Evolutionary conservation across 37 sponge, comb jelly and placozoan species (phyloP), one percentile per base, ranked within the genome.

Genomic region (Aplysina aerophoba): DNA sequence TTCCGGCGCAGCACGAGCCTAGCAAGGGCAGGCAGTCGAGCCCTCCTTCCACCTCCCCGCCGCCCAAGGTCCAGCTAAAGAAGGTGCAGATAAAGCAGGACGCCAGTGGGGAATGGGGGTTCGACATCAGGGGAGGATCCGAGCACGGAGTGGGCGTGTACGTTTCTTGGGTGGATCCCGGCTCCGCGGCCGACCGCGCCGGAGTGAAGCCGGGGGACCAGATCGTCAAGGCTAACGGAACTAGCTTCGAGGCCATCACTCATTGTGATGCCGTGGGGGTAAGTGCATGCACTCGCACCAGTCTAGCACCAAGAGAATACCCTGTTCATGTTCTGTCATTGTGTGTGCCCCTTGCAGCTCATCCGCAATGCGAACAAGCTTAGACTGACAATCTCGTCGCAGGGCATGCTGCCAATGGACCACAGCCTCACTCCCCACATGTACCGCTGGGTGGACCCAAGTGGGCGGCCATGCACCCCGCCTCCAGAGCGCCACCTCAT

Each of bases 101-200:
- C 53, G 17, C 56, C 4, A 73, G 75, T 28, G 96, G 89, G 31
- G 91, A 92, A 50, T 86, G 87, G 84, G 96, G 96, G 4, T 95
- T 95, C 57, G 90, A 71, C 64, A 86, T 95, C 34, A 79, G 93
- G 36, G 96, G 96, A 19, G 96, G 93, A 0, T 72, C 88, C 24
- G 96, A 95, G 38, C 88, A 90, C 71, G 91, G 91, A 15, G 71
- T 90, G 55, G 96, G 96, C 14, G 65, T 95, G 11, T 92, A 88
- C 54, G 88, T 95, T 34, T 90, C 93, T 22, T 92, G 91, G 90
- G 90, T 95, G 6, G 96, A 92, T 28, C 89, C 91, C 19, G 91
- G 89, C 20, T 93, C 96, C 5, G 73, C 40, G 25, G 96, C 91
- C 28, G 79, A 88, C 19, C 88, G 83, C 61, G 85, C 65, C 39